Conservation (phyloP, 2,797 vertebrate genomes). For the Semotilus atromaculatus region DNA sequence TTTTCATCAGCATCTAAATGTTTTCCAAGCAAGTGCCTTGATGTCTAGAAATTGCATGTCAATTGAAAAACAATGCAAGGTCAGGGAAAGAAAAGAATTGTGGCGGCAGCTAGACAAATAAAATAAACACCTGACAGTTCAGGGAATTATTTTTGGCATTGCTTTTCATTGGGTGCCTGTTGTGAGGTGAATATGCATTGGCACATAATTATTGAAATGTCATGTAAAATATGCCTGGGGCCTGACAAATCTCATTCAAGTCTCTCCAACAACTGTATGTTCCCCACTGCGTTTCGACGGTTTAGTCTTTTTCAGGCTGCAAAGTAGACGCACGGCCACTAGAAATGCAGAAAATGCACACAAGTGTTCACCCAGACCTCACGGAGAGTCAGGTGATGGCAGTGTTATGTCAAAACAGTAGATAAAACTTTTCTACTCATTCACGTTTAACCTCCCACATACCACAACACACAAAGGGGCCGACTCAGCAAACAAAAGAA, state of each 20-base stretch:
- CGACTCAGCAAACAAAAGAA: constrained; percentile 68
- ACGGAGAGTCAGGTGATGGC: constrained; percentile 52
- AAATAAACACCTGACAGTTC: constrained; percentile 65
- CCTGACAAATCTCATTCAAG: constrained; percentile 53
- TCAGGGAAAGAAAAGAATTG: constrained; percentile 53
- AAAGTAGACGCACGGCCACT: neutral
- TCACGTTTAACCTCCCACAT: constrained; percentile 58
- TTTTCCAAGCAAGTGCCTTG: constrained; percentile 40
- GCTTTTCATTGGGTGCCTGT: constrained; percentile 54
- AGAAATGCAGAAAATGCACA: neutral
- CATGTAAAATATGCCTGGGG: constrained; percentile 58
- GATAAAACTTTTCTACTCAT: constrained; percentile 32
- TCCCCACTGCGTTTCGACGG: constrained; percentile 43
- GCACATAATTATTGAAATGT: constrained; percentile 69
- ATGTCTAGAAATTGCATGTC: constrained; percentile 58
- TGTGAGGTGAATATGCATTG: constrained; percentile 66
- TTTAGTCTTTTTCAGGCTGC: constrained; percentile 31
- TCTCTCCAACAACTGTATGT: constrained; percentile 28
- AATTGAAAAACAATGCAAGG: constrained; percentile 52
- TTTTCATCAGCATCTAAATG: constrained; percentile 41
- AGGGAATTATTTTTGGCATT: constrained; percentile 65
- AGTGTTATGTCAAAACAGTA: constrained; percentile 55
- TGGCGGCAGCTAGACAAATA: constrained; percentile 59
- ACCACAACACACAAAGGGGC: constrained; percentile 47
- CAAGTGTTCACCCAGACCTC: neutral